A percentile compares a stretch with the other conserved stretches of the same genome.
Evolutionary conservation across 2,797 vertebrate species (phyloP).

Genomic region (Liasis olivaceus): DNA sequence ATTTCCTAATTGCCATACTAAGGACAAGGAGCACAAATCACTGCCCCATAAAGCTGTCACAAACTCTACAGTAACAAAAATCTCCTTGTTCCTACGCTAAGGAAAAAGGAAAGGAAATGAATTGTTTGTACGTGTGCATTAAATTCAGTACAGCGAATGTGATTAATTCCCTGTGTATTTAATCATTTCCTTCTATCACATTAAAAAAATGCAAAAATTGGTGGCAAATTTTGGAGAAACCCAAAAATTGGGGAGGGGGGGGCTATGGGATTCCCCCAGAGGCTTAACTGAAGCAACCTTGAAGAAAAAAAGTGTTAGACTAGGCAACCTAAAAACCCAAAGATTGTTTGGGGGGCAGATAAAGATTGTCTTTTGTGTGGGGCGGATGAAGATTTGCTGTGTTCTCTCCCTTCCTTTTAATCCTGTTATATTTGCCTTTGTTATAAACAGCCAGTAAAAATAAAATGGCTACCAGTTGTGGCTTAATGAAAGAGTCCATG

Average conservation of each 20-base stretch:
- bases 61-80: not conserved
- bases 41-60: not conserved
- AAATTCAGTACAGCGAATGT: not conserved
- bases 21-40: not conserved
- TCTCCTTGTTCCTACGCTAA: not conserved
- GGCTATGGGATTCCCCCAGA: not conserved
- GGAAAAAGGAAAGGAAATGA: not conserved
- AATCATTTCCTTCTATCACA: not conserved
- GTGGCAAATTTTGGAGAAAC: not conserved
- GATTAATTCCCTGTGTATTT: not conserved
- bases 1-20: not conserved
- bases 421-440: fast-evolving
- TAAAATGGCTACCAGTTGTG: slow-evolving; percentile 25
- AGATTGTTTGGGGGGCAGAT: not conserved
- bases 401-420: not conserved
- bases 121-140: not conserved
- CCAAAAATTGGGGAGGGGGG: not conserved
- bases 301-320: not conserved
- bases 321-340: not conserved
- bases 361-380: not conserved
- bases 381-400: not conserved
- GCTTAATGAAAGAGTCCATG: slow-evolving; percentile 32
- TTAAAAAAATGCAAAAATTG: not conserved
- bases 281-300: not conserved
- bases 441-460: not conserved